Base-by-base conservation (phyloP, 2,888 invertebrate species). In the Helleia helle region DNA sequence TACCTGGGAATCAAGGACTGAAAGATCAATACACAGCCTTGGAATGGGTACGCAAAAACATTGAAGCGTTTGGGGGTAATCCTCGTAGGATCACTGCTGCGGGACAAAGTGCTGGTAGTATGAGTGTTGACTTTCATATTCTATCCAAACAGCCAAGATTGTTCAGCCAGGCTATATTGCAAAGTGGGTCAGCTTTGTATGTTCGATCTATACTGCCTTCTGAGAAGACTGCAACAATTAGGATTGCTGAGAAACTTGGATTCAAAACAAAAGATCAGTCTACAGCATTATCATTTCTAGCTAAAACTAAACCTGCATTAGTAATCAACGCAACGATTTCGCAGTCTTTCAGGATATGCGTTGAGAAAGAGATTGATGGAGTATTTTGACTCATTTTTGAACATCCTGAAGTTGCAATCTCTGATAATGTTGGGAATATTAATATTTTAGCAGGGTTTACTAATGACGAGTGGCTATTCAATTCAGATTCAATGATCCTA, bases 11-110 rank as follows among this genome's bases (percentile, higher is more conserved):
- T 28, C 55, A 57, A 49, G 62, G 59, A 2, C 30, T 62, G 2
- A 62, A 60, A 40, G 63, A 63, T 41, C 59, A 62, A 41, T 13
- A 55, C 3, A 11, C 46, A 8, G 63, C 59, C 15, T 24, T 63
- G 9, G 42, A 44, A 41, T 63, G 63, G 63, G 29, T 61, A 6
- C 52, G 47, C 30, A 43, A 57, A 3, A 62, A 63, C 40, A 63
- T 63, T 18, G 51, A 36, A 7, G 39, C 47, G 1, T 58, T 61
- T 27, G 56, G 56, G 2, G 60, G 62, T 1, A 55, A 59, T 17
- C 36, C 51, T 1, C 44, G 51, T 3, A 52, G 43, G 8, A 40
- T 39, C 13, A 39, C 39, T 14, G 9, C 39, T 8, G 12, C 18
- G 18, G 39, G 39, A 1, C 18, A 39, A 9, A 39, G 39, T 11